Evolutionary conservation across 2,797 vertebrate species (phyloP), one percentile per base, ranked within the genome.

Genomic region (Gadopsis marmoratus): DNA sequence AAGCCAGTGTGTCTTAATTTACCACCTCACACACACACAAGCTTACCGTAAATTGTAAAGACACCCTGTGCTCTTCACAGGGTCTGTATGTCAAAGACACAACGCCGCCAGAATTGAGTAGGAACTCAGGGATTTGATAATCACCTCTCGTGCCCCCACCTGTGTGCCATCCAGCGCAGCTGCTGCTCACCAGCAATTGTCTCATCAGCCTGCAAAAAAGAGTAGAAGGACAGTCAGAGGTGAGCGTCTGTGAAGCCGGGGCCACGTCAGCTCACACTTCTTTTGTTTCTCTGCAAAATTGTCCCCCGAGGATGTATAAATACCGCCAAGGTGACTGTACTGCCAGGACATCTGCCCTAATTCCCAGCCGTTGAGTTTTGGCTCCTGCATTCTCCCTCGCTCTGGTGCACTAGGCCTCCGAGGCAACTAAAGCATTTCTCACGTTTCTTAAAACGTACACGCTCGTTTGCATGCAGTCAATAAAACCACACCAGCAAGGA

Each of bases 301-400:
- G 64, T 86, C 82, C 87, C 79, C 7, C 1, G 78, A 89, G 86
- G 90, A 86, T 9, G 2, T 39, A n/a, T 17, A 4, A 55, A 62
- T 70, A 51, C 69, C 0, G n/a, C 47, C 88, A 89, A 88, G 85
- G 88, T 89, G 88, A 89, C 76, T 74, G 79, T 60, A 43, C 29
- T 6, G 59, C 71, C 16, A 66, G 48, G 69, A 56, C 67, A 37
- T 21, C 53, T 45, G 71, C n/a, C 48, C 60, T 5, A 14, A 61
- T 37, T 76, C 63, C 7, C 33, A 43, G 29, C 11, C 48, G 16
- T 10, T 10, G 21, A 33, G 41, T 61, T 75, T 33, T 21, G 47
- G 65, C 59, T 47, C 1, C 12, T 26, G 48, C 50, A 16, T 33
- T 55, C 29, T 35, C n/a, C 23, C 61, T 74, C 13, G 2, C 19